Evolutionary conservation across 35 echinoderm and acorn worm species (phyloP).

Genomic region (Patiria miniata): DNA sequence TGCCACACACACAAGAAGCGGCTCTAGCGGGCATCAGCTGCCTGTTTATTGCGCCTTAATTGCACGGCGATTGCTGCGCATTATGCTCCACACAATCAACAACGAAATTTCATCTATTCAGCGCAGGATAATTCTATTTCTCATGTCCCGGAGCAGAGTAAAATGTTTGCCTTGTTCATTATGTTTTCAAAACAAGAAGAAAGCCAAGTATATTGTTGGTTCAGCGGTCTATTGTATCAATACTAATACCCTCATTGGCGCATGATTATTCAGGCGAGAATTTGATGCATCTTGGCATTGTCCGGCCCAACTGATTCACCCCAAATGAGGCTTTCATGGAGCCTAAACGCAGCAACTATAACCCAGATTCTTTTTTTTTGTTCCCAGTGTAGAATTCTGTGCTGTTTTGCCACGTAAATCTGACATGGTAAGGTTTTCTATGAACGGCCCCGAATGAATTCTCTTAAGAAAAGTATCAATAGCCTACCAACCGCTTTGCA

Average conservation of each 20-base stretch:
- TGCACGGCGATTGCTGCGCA: neutral
- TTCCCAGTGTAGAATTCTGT: too few relatives aligned
- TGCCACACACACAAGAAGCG: neutral
- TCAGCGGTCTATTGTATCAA: neutral
- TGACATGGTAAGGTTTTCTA: neutral
- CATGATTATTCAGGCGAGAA: neutral
- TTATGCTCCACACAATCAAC: neutral
- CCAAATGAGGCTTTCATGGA: too few relatives aligned
- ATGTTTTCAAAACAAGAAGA: neutral
- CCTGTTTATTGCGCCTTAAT: constrained; percentile 18
- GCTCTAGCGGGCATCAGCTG: neutral
- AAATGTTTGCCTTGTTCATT: neutral
- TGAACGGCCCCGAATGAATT: neutral
- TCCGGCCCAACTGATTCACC: too few relatives aligned
- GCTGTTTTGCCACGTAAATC: neutral
- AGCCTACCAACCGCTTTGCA: constrained; percentile 13
- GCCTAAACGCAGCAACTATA: too few relatives aligned
- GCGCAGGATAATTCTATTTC: neutral
- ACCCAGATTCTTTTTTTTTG: too few relatives aligned
- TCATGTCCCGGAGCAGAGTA: neutral
- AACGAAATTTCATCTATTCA: constrained; percentile 21
- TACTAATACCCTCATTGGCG: too few relatives aligned
- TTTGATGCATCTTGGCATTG: neutral
- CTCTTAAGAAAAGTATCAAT: neutral
- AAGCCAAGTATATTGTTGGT: neutral